Conservation (phyloP, 35 echinoderm and acorn worm species). For the Eucidaris tribuloides region DNA sequence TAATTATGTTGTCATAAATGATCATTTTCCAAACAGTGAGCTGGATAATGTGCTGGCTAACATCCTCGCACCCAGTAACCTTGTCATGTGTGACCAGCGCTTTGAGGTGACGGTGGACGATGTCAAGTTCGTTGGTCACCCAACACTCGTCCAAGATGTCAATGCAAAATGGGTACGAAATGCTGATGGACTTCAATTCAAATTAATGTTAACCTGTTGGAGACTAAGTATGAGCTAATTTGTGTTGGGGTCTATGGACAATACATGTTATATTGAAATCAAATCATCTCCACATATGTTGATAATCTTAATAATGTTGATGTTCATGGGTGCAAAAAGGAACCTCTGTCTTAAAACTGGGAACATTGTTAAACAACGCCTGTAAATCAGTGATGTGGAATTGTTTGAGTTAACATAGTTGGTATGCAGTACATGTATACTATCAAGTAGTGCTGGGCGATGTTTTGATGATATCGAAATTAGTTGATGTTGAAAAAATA, state of each 20-base stretch:
- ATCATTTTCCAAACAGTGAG: constrained; percentile 59
- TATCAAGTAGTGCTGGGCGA: not conserved
- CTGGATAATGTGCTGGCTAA: constrained; percentile 86
- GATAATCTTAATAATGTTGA: not conserved
- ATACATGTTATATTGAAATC: too few species aligned
- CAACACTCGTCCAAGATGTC: constrained; percentile 78
- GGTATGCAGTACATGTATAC: not conserved
- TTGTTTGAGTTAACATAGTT: not conserved
- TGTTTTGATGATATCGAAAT: too few species aligned
- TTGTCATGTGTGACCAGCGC: constrained; percentile 67
- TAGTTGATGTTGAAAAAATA: too few species aligned
- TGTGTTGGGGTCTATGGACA: too few species aligned
- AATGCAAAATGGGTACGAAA: constrained; percentile 82
- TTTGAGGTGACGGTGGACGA: constrained; percentile 98
- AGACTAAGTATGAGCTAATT: too few species aligned
- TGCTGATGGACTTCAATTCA: too few species aligned
- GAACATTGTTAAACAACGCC: too few species aligned
- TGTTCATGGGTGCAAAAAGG: not conserved
- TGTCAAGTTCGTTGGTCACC: constrained; percentile 98
- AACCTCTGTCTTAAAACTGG: not conserved
- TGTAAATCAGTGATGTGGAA: not conserved
- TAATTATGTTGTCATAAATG: not conserved
- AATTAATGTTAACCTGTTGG: not conserved
- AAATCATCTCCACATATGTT: too few species aligned
- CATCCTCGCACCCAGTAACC: constrained; percentile 77